Conservation (phyloP, 2,888 invertebrate genomes). For the Heteromyza rotundicornis region DNA sequence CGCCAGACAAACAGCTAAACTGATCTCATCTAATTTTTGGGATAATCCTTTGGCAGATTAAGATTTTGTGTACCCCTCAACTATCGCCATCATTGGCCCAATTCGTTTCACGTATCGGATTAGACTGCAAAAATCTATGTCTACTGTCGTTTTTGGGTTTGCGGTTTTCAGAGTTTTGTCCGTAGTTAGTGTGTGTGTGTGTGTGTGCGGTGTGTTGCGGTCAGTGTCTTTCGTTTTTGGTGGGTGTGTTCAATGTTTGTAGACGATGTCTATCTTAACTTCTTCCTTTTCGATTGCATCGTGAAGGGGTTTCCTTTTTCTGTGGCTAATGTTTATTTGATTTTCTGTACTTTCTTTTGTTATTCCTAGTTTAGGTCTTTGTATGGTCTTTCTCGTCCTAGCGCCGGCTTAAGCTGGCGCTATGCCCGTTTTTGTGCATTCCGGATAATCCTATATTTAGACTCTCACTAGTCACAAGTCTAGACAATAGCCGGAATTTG, state of each 20-base stretch:
- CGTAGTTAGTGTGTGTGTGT: no score
- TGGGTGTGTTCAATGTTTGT: constrained; percentile 21
- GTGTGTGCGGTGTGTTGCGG: no score
- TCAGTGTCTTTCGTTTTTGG: no score
- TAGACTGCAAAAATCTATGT: no score
- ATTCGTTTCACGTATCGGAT: background rate
- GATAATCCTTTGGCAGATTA: no score
- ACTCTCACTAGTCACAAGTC: constrained; percentile 50
- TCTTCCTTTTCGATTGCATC: background rate
- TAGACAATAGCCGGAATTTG: constrained; percentile 27
- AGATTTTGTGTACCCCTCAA: no score
- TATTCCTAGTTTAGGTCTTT: background rate
- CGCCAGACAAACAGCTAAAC: no score
- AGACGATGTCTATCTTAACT: constrained; percentile 20
- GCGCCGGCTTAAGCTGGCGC: constrained; percentile 23
- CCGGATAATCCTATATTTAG: constrained; percentile 49
- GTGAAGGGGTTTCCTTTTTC: background rate
- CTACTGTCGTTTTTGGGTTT: background rate
- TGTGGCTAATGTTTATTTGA: constrained; percentile 17
- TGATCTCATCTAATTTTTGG: no score
- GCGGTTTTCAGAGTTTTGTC: background rate
- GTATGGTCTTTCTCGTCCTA: constrained; percentile 7
- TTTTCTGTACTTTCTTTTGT: constrained; percentile 9
- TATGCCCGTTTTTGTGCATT: constrained; percentile 12
- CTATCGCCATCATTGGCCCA: no score